Evolutionary conservation across 1,140 invertebrate species (phyloP).

Genomic region (Bombyx mandarina): DNA sequence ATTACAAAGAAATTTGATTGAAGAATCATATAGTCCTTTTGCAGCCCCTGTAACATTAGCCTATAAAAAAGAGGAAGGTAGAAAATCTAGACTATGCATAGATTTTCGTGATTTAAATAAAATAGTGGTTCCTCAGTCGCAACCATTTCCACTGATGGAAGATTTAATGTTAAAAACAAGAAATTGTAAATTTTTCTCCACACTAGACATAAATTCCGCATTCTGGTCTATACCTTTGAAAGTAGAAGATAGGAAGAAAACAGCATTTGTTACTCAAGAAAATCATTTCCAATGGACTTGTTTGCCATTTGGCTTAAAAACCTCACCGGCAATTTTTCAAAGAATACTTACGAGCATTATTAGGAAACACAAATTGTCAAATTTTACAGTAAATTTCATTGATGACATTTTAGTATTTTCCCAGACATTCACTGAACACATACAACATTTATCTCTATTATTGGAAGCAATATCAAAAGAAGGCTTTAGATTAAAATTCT

Average conservation of each 20-base stretch:
- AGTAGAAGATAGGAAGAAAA: slow-evolving; percentile 35
- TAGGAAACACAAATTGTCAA: slow-evolving; percentile 6
- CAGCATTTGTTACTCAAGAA: slow-evolving; percentile 44
- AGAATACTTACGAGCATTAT: slow-evolving; percentile 14
- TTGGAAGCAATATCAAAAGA: slow-evolving; percentile 9
- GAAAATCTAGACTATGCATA: neutral
- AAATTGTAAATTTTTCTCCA: slow-evolving; percentile 17
- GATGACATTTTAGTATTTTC: slow-evolving; percentile 11
- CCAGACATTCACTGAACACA: slow-evolving; percentile 8
- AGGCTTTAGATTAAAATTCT: slow-evolving; percentile 18
- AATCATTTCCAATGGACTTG: slow-evolving; percentile 15
- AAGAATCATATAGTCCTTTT: neutral
- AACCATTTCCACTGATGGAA: slow-evolving; percentile 15
- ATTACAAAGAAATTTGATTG: neutral
- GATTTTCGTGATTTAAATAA: slow-evolving; percentile 30
- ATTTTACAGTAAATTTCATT: slow-evolving; percentile 8
- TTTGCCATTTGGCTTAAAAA: slow-evolving; percentile 10
- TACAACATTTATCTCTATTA: slow-evolving; percentile 9
- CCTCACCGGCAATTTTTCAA: slow-evolving; percentile 11
- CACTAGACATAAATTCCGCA: slow-evolving; percentile 37
- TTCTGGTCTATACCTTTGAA: slow-evolving; percentile 33
- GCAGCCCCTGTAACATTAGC: neutral
- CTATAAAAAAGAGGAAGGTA: no score
- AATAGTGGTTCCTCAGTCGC: slow-evolving; percentile 19
- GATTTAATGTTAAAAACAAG: slow-evolving; percentile 26